A percentile compares a stretch with the other conserved stretches of the same genome.
These are phyloP conservation scores for Marasmarcha lunaedactyla DNA, from an alignment of 2,888 invertebrate species.

Conservation along the genomic window DNA sequence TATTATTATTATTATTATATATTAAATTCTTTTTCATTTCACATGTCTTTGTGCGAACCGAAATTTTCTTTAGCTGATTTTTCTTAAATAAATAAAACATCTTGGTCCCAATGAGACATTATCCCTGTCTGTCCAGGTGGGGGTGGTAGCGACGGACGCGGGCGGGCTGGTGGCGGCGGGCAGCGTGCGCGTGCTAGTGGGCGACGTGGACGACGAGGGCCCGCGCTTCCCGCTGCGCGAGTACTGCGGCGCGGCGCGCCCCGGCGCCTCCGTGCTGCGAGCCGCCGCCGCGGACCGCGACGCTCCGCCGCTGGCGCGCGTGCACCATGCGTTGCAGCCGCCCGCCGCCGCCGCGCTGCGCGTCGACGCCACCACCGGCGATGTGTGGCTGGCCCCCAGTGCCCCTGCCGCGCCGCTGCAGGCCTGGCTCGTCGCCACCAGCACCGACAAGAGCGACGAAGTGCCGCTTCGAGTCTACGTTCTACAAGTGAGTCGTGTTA, in stretches of 20 bases:
- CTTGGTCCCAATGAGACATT: no score
- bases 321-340: slow-evolving; percentile 33
- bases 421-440: slow-evolving; percentile 92
- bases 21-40: no score
- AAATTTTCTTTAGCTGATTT: no score
- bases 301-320: slow-evolving; percentile 64
- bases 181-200: slow-evolving; percentile 81
- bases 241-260: slow-evolving; percentile 80
- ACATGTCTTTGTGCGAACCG: no score
- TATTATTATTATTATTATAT: no score
- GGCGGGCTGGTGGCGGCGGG: slow-evolving; percentile 83
- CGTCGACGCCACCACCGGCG: slow-evolving; percentile 81
- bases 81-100: no score
- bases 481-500: slow-evolving; percentile 76
- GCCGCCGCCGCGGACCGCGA: slow-evolving; percentile 75
- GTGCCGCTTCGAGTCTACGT: slow-evolving; percentile 86
- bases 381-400: slow-evolving; percentile 75
- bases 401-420: slow-evolving; percentile 79
- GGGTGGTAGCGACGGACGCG: slow-evolving; percentile 85
- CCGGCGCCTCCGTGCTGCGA: slow-evolving; percentile 41
- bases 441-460: slow-evolving; percentile 83
- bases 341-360: slow-evolving; percentile 77
- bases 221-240: slow-evolving; percentile 82
- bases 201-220: slow-evolving; percentile 86
- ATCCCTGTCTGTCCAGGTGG: no score